Conservation (phyloP, 2,888 invertebrate species). For the Ischnura elegans region DNA sequence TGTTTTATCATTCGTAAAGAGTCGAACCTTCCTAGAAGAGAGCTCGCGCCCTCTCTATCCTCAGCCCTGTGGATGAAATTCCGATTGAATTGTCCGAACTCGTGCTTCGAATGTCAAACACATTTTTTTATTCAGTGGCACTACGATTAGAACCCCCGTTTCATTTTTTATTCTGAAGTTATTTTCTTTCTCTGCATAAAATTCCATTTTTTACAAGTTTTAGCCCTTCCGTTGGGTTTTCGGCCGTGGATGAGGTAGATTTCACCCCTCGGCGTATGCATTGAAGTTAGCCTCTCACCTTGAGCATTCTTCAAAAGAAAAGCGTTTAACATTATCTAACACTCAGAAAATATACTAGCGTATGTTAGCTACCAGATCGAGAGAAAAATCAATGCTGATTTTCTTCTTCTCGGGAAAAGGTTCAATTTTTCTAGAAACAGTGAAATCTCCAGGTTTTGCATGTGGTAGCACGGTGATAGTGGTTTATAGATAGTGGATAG, state of each 20-base stretch:
- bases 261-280: neutral
- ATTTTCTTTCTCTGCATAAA: neutral
- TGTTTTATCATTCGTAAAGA: neutral
- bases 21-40: neutral
- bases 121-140: neutral
- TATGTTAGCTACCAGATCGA: too few relatives aligned
- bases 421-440: too few relatives aligned
- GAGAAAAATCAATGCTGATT: too few relatives aligned
- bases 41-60: neutral
- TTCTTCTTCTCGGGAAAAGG: too few relatives aligned
- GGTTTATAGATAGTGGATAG: too few relatives aligned
- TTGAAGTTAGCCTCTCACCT: neutral
- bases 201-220: neutral
- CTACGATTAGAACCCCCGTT: neutral
- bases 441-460: too few relatives aligned
- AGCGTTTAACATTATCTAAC: too few relatives aligned
- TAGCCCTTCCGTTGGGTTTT: neutral
- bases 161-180: neutral
- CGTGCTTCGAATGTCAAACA: conserved; percentile 10
- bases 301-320: too few relatives aligned
- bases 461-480: too few relatives aligned
- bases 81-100: neutral
- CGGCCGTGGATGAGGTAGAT: neutral
- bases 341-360: too few relatives aligned
- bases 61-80: neutral